Percentiles rank a stretch among this genome's conserved stretches.
Conservation (phyloP, 2,888 invertebrate genomes). For the Muschampia plurimacula region DNA sequence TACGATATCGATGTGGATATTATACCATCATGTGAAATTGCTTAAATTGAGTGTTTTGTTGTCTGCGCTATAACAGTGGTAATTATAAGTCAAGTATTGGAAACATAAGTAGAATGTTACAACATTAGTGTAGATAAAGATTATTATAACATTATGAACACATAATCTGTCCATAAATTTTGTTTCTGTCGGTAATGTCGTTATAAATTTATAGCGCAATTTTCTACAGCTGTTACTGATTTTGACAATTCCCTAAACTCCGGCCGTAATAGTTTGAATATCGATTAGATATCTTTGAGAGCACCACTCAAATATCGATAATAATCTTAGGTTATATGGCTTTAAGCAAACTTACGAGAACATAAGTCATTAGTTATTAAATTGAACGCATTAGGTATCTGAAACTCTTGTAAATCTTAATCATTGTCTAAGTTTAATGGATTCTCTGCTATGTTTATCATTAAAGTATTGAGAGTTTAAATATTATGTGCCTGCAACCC, state of each 20-base stretch:
- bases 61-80: too few relatives aligned
- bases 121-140: too few relatives aligned
- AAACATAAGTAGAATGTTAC: too few relatives aligned
- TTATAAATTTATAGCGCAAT: constrained; percentile 67
- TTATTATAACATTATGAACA: not conserved
- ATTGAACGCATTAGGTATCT: not conserved
- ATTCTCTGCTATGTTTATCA: not conserved
- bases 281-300: constrained; percentile 3
- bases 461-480: too few relatives aligned
- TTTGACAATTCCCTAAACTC: constrained; percentile 42
- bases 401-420: not conserved
- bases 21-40: too few relatives aligned
- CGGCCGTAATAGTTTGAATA: constrained; percentile 24
- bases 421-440: not conserved
- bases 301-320: not conserved
- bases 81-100: too few relatives aligned
- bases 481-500: too few relatives aligned
- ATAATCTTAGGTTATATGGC: not conserved
- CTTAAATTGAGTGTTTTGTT: too few relatives aligned
- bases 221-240: constrained; percentile 62
- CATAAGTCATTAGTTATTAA: not conserved
- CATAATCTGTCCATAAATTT: constrained; percentile 8
- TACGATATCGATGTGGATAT: too few relatives aligned
- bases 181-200: constrained; percentile 31
- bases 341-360: not conserved